Base-by-base conservation (phyloP, 2,888 invertebrate species). In the Xanthostigma xanthostigma region DNA sequence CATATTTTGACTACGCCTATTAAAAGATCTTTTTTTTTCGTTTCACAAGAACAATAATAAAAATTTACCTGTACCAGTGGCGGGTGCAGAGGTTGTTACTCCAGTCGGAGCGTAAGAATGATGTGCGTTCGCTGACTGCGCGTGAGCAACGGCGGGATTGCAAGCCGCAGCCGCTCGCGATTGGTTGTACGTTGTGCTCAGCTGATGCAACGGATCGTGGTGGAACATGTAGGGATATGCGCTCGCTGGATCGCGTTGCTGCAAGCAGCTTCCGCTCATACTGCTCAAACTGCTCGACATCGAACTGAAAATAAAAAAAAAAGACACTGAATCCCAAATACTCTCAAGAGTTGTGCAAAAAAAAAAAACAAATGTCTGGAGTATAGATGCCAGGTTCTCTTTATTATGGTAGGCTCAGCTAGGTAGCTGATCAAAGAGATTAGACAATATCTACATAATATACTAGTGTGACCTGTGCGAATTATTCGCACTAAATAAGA, bases 191-290 rank as follows among this genome's bases (percentile, higher is more conserved):
- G 80, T 76, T 53, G 81, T 79, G 59, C 81, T 78, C 53, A 84
- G 69, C 49, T 83, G 80, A 62, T 79, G 78, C 50, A 91, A 75
- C 52, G 90, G 89, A 70, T 92, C 90, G 59, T 86, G 84, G 33
- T 86, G 73, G 69, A 91, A 91, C 84, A 91, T 91, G 73, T 91
- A 91, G 37, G 89, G 89, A 68, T 90, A 90, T 48, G 83, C 84
- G 56, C 75, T 69, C 38, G 64, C 64, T 53, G 60, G 66, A 62
- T 86, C 83, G 50, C 87, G 74, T 68, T 88, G 89, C 66, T 87
- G 91, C 58, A 85, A 79, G 67, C 85, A 91, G 67, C 83, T 89
- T 59, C 81, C 81, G 58, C 79, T 78, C 73, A 85, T 78, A 57
- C 87, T 87, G 56, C 83, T 83, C 62, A 84, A 65, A 56, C 81